Percentiles rank a stretch among this genome's conserved stretches.
Conservation (phyloP, 1,140 invertebrate species). For the Drosophila sp. region DNA sequence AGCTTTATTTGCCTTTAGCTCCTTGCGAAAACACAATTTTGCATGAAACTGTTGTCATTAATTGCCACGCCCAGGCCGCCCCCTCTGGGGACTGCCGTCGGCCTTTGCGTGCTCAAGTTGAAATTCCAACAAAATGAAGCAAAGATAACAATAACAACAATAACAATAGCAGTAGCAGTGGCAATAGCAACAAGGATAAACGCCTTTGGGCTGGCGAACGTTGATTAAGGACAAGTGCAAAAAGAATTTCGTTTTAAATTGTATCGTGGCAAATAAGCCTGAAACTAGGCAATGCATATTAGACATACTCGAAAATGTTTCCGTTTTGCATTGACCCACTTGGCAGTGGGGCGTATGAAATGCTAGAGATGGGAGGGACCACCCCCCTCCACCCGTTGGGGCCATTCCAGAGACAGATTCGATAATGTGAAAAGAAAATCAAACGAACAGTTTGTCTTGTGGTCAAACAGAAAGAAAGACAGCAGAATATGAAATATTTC, state of each 20-base stretch:
- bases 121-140: slow-evolving; percentile 77
- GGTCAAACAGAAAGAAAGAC: no score
- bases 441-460: no score
- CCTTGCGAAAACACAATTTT: slow-evolving; percentile 47
- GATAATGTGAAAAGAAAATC: no score
- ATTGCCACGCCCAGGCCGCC: slow-evolving; percentile 59
- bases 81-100: slow-evolving; percentile 18
- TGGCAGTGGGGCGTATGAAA: slow-evolving; percentile 20
- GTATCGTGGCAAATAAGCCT: slow-evolving; percentile 30
- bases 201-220: slow-evolving; percentile 53
- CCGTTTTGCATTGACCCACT: slow-evolving; percentile 76
- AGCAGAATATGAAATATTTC: no score
- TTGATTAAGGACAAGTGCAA: slow-evolving; percentile 76
- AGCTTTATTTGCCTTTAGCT: slow-evolving; percentile 43
- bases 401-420: no score
- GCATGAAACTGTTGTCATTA: slow-evolving; percentile 61
- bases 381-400: no score
- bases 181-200: slow-evolving; percentile 51
- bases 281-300: slow-evolving; percentile 42
- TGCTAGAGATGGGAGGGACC: neutral
- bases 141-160: slow-evolving; percentile 62
- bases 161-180: slow-evolving; percentile 25
- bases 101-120: slow-evolving; percentile 78
- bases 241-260: slow-evolving; percentile 66
- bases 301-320: slow-evolving; percentile 62